Evolutionary conservation across 2,797 vertebrate genomes (phyloP).

Genomic region (Acanthurus leucopareius): DNA sequence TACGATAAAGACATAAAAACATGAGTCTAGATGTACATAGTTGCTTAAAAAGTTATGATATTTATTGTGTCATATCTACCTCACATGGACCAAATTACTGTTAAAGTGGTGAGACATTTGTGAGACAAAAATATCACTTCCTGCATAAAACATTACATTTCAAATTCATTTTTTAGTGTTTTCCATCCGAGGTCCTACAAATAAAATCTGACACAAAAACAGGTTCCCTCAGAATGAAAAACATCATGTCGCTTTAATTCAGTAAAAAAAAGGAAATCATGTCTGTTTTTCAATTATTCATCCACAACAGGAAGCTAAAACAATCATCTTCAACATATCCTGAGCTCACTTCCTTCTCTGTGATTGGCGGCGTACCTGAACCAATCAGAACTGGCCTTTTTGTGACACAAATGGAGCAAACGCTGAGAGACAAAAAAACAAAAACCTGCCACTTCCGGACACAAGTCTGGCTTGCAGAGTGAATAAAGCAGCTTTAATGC

Average conservation of each 20-base stretch:
- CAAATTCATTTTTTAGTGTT: neutral
- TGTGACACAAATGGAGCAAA: conserved; percentile 4
- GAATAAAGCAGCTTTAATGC: conserved; percentile 14
- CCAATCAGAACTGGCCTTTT: conserved; percentile 3
- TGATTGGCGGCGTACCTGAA: neutral
- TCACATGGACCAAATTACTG: neutral
- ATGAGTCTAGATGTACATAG: neutral
- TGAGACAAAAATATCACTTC: neutral
- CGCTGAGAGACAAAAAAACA: neutral
- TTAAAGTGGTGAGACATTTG: neutral
- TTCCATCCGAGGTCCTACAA: neutral
- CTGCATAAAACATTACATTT: neutral
- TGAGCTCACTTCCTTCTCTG: neutral
- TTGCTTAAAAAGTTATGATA: too few relatives aligned
- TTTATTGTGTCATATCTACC: too few relatives aligned
- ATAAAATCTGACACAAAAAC: neutral
- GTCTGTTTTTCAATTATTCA: neutral
- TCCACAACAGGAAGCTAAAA: conserved; percentile 13
- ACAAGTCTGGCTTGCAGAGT: conserved; percentile 1
- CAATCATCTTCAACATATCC: neutral
- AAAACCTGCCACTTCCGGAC: neutral
- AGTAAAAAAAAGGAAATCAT: neutral
- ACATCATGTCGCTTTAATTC: neutral
- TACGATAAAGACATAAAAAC: neutral
- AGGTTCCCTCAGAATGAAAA: neutral